phyloP scores from a whole-genome alignment of 2,888 invertebrate genomes.

The Drosophila percnosoma region DNA sequence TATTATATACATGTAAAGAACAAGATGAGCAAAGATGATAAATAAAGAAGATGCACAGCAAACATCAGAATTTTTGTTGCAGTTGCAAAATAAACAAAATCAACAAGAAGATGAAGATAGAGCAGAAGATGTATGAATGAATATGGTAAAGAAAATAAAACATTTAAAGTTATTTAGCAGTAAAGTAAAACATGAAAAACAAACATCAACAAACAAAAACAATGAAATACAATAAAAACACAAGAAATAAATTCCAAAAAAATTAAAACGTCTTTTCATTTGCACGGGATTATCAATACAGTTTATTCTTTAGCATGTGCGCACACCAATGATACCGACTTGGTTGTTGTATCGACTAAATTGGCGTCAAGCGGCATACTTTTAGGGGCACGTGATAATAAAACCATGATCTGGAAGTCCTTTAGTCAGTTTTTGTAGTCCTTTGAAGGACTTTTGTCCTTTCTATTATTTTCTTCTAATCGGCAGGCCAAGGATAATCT shows the following conservation, averaged over 20 bases:
- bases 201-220: conserved; percentile 67
- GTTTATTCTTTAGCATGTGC: neutral
- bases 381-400: rapidly evolving
- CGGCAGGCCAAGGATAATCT: too few species aligned
- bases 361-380: neutral
- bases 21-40: conserved; percentile 57
- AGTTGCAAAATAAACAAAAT: conserved; percentile 37
- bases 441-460: too few species aligned
- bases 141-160: conserved; percentile 74
- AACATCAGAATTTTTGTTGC: conserved; percentile 55
- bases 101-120: conserved; percentile 25
- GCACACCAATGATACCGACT: neutral
- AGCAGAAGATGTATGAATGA: conserved; percentile 45
- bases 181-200: conserved; percentile 68
- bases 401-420: neutral
- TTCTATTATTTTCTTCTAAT: too few species aligned
- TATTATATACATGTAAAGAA: conserved; percentile 76
- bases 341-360: neutral
- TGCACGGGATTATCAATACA: neutral
- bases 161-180: conserved; percentile 81
- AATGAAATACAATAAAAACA: conserved; percentile 80
- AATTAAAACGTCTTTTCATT: conserved; percentile 17
- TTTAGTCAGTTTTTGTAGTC: neutral
- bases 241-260: conserved; percentile 72
- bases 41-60: conserved; percentile 61